These are phyloP conservation scores for Corythornis leucogaster DNA, from an alignment of 2,797 vertebrate genomes.

Conservation along the genomic window DNA sequence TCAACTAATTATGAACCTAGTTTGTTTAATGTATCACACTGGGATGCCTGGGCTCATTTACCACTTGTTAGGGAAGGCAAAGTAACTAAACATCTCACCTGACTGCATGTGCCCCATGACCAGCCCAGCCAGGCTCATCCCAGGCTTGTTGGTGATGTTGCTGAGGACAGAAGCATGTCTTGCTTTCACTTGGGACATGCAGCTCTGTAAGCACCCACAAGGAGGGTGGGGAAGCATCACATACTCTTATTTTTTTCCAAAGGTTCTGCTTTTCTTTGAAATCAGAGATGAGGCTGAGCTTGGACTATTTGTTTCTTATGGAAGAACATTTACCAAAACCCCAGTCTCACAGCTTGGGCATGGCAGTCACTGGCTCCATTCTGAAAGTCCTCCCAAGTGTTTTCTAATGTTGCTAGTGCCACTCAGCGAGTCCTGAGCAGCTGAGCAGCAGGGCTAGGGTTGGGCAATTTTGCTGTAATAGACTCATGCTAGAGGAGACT, in stretches of 20 bases:
- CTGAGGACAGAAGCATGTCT: neutral
- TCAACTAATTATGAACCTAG: neutral
- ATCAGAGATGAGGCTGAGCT: neutral
- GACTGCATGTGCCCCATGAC: neutral
- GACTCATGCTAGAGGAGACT: neutral
- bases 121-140: neutral
- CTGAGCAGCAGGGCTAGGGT: neutral
- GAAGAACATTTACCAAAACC: neutral
- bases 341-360: neutral
- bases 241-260: neutral
- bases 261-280: neutral
- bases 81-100: neutral
- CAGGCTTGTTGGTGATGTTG: neutral
- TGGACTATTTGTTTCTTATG: neutral
- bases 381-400: neutral
- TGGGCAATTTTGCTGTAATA: neutral
- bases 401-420: neutral
- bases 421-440: neutral
- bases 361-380: neutral
- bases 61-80: neutral
- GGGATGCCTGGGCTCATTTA: neutral
- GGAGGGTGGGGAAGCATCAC: neutral
- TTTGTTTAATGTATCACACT: neutral
- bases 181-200: neutral
- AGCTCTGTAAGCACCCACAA: neutral